phyloP scores from a whole-genome alignment of 2,797 vertebrate species.

The Alosa sapidissima region DNA sequence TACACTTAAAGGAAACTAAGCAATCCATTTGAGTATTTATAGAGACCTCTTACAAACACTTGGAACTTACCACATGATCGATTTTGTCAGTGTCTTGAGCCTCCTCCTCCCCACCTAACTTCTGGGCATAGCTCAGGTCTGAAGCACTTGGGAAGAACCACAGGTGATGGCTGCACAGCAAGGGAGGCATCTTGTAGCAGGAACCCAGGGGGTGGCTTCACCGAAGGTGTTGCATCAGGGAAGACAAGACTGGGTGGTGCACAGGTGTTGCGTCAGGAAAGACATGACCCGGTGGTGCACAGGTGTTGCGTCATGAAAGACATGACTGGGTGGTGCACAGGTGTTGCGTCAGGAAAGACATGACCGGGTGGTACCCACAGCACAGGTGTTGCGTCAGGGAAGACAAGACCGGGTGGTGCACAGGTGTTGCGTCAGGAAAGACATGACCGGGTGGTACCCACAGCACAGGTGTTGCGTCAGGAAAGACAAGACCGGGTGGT shows the following conservation, averaged over 20 bases:
- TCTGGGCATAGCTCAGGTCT: no score
- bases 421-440: neutral
- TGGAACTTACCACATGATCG: no score
- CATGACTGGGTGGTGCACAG: neutral
- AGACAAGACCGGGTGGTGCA: neutral
- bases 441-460: neutral
- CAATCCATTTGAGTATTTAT: no score
- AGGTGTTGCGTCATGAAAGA: neutral
- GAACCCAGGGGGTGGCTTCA: neutral
- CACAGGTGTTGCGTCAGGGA: neutral
- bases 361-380: neutral
- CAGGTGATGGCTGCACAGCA: neutral
- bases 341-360: neutral
- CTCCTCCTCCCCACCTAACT: no score
- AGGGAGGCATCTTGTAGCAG: neutral
- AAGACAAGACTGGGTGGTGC: no score
- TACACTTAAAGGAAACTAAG: no score
- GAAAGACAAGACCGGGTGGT: neutral
- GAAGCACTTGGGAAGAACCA: neutral
- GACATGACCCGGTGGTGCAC: no score
- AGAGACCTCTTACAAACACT: no score
- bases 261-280: neutral
- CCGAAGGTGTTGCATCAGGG: neutral
- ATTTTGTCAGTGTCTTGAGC: no score
- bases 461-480: neutral